These are phyloP conservation scores for Steromphala cineraria DNA, from an alignment of 2,888 invertebrate genomes.

Conservation along the genomic window DNA sequence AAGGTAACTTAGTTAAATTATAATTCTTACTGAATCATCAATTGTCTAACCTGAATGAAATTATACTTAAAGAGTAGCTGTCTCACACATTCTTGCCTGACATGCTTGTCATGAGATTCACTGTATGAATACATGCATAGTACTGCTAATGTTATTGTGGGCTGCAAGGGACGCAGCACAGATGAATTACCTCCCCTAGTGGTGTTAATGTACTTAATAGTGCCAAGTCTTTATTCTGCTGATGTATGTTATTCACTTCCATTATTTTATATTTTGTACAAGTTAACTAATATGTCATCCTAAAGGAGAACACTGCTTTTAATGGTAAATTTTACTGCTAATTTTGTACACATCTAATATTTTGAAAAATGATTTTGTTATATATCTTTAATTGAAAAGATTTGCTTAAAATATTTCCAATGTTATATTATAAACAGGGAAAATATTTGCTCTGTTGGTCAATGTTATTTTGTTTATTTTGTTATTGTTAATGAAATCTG, in stretches of 20 bases:
- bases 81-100: slow-evolving; percentile 10
- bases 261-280: not conserved
- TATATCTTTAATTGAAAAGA: not conserved
- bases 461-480: not conserved
- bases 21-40: too few relatives aligned
- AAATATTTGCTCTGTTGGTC: not conserved
- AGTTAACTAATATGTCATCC: not conserved
- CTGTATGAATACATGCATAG: not conserved
- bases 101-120: not conserved
- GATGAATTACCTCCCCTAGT: not conserved
- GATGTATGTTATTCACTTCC: not conserved
- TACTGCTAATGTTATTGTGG: not conserved
- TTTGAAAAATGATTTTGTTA: not conserved
- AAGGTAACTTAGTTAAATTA: not conserved
- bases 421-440: not conserved
- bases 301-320: not conserved
- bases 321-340: not conserved
- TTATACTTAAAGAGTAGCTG: not conserved
- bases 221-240: not conserved
- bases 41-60: not conserved
- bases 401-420: not conserved
- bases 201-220: not conserved
- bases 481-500: not conserved
- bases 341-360: not conserved
- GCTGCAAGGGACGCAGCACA: not conserved